phyloP scores from a whole-genome alignment of 2,888 invertebrate genomes.

The Eupithecia insigniata region DNA sequence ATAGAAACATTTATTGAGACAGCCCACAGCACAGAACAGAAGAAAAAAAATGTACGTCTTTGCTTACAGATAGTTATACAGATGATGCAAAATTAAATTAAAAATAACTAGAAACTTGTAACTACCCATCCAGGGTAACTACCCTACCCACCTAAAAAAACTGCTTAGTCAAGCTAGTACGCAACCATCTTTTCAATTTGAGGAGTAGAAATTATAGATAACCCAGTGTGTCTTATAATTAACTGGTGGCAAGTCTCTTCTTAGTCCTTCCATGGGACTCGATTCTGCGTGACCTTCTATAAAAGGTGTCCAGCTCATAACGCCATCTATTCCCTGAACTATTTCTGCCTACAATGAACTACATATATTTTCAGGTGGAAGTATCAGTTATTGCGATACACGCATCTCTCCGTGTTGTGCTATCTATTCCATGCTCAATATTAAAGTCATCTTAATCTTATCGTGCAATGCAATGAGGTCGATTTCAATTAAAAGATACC shows the following conservation, averaged over 20 bases:
- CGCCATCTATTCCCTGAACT: neutral
- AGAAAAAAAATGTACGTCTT: no score
- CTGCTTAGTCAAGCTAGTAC: neutral
- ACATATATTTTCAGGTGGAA: neutral
- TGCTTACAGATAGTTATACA: no score
- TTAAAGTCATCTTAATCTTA: neutral
- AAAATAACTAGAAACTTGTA: no score
- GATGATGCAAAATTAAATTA: no score
- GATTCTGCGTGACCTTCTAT: neutral
- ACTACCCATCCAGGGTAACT: no score
- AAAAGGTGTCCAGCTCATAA: neutral
- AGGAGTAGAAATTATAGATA: neutral
- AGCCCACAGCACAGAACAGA: no score
- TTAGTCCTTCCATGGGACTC: neutral
- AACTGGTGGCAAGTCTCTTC: no score
- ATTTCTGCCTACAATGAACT: neutral
- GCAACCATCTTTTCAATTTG: neutral
- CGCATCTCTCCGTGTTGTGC: neutral
- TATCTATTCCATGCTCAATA: neutral
- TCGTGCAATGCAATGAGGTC: conserved; percentile 27
- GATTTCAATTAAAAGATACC: conserved; percentile 40
- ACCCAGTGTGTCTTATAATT: no score
- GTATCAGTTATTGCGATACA: neutral
- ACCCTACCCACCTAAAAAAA: no score
- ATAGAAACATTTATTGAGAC: no score